Conservation (phyloP, 2,113 vertebrate species). For the Entosphenus tridentatus region DNA sequence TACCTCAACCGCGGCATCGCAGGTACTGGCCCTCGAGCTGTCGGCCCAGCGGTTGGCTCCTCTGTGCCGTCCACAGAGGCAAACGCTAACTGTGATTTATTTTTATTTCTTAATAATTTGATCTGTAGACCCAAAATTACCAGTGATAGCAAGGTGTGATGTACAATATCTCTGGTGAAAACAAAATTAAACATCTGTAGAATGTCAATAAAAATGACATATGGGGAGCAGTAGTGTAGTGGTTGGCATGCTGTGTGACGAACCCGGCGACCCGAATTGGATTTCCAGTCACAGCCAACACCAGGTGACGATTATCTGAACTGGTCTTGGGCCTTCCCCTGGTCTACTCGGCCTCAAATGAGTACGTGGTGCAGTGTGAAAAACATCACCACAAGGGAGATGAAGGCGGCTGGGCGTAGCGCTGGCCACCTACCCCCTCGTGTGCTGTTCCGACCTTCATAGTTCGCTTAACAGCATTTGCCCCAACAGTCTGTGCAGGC, state of each 20-base stretch:
- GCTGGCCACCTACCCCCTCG: background rate
- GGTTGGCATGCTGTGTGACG: too few species aligned
- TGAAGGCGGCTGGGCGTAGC: background rate
- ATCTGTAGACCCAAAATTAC: background rate
- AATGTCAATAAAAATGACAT: too few species aligned
- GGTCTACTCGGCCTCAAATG: background rate
- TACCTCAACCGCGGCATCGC: conserved; percentile 91
- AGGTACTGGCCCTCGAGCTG: conserved; percentile 28
- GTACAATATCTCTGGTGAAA: background rate
- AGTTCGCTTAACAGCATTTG: background rate
- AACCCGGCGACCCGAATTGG: too few species aligned
- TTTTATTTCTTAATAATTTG: background rate
- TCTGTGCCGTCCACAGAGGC: background rate
- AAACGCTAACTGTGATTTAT: background rate
- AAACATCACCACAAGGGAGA: background rate
- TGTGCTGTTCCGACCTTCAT: background rate
- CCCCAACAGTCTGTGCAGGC: background rate
- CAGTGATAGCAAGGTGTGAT: background rate
- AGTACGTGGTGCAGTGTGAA: background rate
- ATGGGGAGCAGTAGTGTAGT: too few species aligned
- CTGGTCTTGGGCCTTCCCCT: background rate
- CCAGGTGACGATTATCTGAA: background rate
- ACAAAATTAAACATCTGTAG: too few species aligned
- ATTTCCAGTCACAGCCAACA: too few species aligned
- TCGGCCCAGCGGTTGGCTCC: background rate